Base-by-base conservation (phyloP, 1,140 invertebrate species). In the Micrasema longulum region DNA sequence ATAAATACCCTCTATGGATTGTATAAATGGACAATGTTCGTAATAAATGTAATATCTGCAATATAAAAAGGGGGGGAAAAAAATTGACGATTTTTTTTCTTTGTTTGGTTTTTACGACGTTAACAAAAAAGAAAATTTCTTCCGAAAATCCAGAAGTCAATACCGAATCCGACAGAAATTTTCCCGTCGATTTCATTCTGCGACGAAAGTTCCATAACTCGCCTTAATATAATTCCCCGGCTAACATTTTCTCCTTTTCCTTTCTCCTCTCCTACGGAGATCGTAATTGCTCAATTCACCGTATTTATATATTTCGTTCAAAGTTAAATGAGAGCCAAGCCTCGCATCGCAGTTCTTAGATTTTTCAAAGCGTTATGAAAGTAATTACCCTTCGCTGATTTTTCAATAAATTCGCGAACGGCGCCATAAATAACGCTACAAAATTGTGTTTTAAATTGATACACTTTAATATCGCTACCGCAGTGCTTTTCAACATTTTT, bases 351-450 rank as follows among this genome's bases (percentile, higher is more conserved):
- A 22, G 11, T 48, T 48, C 47, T 22, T 26, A 55, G 23, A 55
- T 55, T 47, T 47, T 47, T 31, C 12, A 9, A 23, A 16, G 18
- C 50, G 50, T 31, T 31, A 31, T 31, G 36, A 41, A 41, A 41
- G 55, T 60, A 60, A 60, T 60, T 60, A 60, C 36, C 36, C 36
- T 12, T 38, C 36, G 18, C 35, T 18, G 55, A 60, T 60, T 41
- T 60, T 60, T 60, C 35, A 41, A 60, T 60, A 60, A 60, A 60
- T 60, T 60, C 50, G n/a, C 55, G 38, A 60, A 41, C 55, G 55
- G 35, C 14, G 55, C 16, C 55, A 60, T 60, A 60, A 60, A 60
- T 60, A 60, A 60, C 36, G 55, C 16, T 38, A 16, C 35, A 16
- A 60, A 60, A 60, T 60, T 38, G 55, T 38, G 55, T 60, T 60